Conservation (phyloP, 92 coral and sea anemone species). For the Ricordea florida region DNA sequence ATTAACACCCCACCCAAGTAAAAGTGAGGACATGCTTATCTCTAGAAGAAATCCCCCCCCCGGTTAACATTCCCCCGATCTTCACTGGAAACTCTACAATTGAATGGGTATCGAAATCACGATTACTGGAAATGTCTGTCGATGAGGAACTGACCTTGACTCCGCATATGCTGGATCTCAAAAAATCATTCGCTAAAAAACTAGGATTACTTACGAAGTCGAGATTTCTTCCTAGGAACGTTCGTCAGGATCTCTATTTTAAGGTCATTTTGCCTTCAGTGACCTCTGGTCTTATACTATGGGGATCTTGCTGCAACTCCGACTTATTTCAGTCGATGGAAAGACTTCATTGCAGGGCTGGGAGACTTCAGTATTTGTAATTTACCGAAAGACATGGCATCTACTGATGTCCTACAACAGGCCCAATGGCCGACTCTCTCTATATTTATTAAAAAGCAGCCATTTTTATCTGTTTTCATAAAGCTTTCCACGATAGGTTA, state of each 20-base stretch:
- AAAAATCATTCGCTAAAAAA: conserved; percentile 6
- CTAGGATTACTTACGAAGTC: conserved; percentile 11
- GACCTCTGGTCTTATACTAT: background rate
- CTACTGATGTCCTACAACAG: too few species aligned
- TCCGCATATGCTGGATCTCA: conserved; percentile 22
- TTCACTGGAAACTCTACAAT: background rate
- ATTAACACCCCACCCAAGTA: conserved; percentile 4
- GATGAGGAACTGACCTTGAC: conserved; percentile 15
- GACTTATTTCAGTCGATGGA: background rate
- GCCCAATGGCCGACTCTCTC: too few species aligned
- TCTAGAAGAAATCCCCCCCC: background rate
- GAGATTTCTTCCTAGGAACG: conserved; percentile 4
- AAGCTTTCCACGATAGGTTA: too few species aligned
- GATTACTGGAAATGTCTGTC: conserved; percentile 13
- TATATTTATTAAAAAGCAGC: too few species aligned
- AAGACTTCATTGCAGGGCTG: background rate
- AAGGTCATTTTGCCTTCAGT: conserved; percentile 17
- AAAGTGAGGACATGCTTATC: background rate
- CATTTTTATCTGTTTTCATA: too few species aligned
- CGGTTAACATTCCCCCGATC: background rate
- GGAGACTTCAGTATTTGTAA: background rate
- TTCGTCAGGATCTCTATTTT: background rate
- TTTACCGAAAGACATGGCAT: background rate
- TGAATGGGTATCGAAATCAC: background rate
- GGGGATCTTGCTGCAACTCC: background rate